Evolutionary conservation across 2,113 vertebrate species (phyloP), one percentile per base, ranked within the genome.

Genomic region (Perccottus glenii): DNA sequence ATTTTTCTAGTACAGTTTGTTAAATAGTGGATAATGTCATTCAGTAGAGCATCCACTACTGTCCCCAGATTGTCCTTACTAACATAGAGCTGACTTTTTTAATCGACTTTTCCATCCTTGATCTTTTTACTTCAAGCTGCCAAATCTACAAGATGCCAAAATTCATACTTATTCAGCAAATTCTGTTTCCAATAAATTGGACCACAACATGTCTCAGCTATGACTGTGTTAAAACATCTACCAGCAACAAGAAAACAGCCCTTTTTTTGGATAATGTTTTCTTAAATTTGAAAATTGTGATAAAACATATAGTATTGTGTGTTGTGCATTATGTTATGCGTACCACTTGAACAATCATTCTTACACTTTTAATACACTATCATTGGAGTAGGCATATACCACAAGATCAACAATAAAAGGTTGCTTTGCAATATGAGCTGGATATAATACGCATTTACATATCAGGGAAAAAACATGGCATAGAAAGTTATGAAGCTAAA

Each of bases 401-500:
- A 14, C 44, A 46, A 46, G 44, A 46, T 5, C 12, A 14, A 12
- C 44, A 40, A 40, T 40, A 8, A 40, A 40, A 2, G 38, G 8
- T 38, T 40, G 38, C 38, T 27, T 3, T 27, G 19, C 19, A 27
- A 27, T 27, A 27, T 27, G 19, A 27, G 19, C 19, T 27, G 19
- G 1, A 27, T 27, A 27, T 27, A 27, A 40, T 8, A 6, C 16
- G 8, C 8, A 8, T 15, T 48, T 48, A 16, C n/a, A 15, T n/a
- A 15, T 3, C 9, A 27, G 19, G 19, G 15, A 40, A 40, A 40
- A 40, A 40, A 40, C 5, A 40, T 40, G 8, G 38, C 38, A 8
- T 46, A 36, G 51, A 81, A 78, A 83, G 84, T 64, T 53, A 75
- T 78, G 79, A 83, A 76, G 60, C 66, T 60, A 81, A 87, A 85